These are phyloP conservation scores for Stercorarius parasiticus DNA, from an alignment of 2,113 vertebrate genomes.

Conservation along the genomic window DNA sequence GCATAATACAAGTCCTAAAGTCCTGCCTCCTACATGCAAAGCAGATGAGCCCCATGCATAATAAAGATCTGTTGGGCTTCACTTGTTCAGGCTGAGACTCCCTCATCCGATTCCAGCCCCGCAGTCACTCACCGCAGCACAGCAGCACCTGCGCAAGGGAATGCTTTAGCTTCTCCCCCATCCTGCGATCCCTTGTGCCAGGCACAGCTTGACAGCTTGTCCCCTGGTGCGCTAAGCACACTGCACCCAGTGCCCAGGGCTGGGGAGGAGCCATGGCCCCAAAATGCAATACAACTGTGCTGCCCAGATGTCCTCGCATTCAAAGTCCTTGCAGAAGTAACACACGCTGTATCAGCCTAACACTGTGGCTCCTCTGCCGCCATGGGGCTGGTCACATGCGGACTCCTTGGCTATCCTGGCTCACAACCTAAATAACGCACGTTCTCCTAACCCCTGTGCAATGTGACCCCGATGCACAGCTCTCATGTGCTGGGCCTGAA, in stretches of 20 bases:
- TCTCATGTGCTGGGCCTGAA: neutral
- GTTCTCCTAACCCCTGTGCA: neutral
- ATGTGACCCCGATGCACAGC: neutral
- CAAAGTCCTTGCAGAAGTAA: neutral
- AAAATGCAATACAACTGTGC: accelerated
- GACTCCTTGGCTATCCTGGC: neutral
- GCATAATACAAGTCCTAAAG: neutral
- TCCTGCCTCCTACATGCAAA: neutral
- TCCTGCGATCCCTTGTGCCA: neutral
- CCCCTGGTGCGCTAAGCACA: neutral
- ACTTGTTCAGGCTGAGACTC: neutral
- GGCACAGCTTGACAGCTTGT: neutral
- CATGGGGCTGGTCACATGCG: neutral
- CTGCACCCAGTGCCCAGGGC: neutral
- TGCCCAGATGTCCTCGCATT: neutral
- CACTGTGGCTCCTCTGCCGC: neutral
- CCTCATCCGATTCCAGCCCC: neutral
- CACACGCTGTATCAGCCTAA: accelerated
- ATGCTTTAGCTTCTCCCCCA: neutral
- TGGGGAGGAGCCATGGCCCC: neutral
- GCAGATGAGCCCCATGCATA: neutral
- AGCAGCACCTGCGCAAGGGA: neutral
- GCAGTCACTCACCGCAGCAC: neutral
- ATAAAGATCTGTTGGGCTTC: neutral
- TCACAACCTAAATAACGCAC: neutral